phyloP scores from a whole-genome alignment of 2,113 vertebrate species.

The Siphamia tubifer region DNA sequence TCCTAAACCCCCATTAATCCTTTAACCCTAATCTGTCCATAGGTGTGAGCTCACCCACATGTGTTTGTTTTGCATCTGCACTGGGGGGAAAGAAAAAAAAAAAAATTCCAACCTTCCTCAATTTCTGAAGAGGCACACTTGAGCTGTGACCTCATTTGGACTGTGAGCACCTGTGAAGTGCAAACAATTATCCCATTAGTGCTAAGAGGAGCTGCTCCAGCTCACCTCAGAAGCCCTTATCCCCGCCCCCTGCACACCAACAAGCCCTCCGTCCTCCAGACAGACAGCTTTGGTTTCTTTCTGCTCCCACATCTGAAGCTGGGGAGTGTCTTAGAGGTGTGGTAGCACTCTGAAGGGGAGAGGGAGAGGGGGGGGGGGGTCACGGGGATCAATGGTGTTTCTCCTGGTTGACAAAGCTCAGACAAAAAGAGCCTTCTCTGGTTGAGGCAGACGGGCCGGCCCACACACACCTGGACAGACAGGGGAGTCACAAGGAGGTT shows the following conservation, averaged over 20 bases:
- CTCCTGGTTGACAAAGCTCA: constrained; percentile 89
- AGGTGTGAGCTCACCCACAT: too few species aligned
- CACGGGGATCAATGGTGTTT: constrained; percentile 88
- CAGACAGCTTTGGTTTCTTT: constrained; percentile 85
- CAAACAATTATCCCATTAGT: constrained; percentile 96
- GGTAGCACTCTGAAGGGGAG: constrained; percentile 57
- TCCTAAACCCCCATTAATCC: too few species aligned
- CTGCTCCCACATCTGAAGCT: constrained; percentile 85
- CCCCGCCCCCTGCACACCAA: constrained; percentile 75
- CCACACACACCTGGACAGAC: constrained; percentile 92
- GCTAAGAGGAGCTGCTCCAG: constrained; percentile 85
- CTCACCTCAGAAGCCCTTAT: constrained; percentile 80
- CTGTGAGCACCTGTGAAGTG: constrained; percentile 89
- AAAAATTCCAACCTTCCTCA: constrained; percentile 82
- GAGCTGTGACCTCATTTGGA: constrained; percentile 95
- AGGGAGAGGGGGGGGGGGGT: constrained; percentile 80
- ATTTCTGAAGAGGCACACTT: constrained; percentile 88
- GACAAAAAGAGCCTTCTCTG: constrained; percentile 85
- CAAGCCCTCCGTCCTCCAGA: constrained; percentile 6
- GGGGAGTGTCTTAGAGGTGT: constrained; percentile 81
- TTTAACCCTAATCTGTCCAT: too few species aligned
- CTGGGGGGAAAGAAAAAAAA: too few species aligned
- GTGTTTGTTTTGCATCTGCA: constrained; percentile 1
- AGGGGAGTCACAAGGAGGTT: constrained; percentile 73
- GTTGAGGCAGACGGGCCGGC: constrained; percentile 88